Percentiles rank a stretch among this genome's conserved stretches.
phyloP scores from a whole-genome alignment of 2,113 vertebrate genomes.

The Calyptomena viridis region DNA sequence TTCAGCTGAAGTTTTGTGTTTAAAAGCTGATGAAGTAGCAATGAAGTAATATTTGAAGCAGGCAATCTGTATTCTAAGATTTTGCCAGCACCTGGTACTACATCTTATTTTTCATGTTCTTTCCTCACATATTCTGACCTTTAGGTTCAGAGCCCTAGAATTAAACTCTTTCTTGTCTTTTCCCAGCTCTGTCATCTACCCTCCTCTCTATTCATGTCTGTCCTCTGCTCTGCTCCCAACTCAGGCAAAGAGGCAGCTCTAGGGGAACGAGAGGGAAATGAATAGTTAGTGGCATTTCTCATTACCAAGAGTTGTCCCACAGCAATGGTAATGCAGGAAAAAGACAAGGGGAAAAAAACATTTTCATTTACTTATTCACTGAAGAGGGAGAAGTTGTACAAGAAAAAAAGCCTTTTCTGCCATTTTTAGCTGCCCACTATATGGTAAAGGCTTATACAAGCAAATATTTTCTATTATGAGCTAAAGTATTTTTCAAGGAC shows the following conservation, averaged over 20 bases:
- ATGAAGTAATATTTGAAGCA: neutral
- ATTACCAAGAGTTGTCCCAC: neutral
- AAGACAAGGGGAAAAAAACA: neutral
- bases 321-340: neutral
- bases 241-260: neutral
- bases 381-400: neutral
- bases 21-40: neutral
- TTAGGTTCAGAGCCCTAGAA: neutral
- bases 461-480: neutral
- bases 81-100: neutral
- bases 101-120: neutral
- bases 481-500: neutral
- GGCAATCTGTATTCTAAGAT: neutral
- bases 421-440: neutral
- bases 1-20: neutral
- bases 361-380: neutral
- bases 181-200: neutral
- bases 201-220: neutral
- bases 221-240: neutral
- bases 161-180: neutral
- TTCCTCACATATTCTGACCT: neutral
- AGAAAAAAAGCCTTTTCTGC: neutral
- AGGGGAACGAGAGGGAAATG: neutral
- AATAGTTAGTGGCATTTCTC: neutral
- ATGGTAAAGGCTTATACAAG: neutral